phyloP scores from a whole-genome alignment of 1,140 invertebrate species.

The Archivesica marissinica region DNA sequence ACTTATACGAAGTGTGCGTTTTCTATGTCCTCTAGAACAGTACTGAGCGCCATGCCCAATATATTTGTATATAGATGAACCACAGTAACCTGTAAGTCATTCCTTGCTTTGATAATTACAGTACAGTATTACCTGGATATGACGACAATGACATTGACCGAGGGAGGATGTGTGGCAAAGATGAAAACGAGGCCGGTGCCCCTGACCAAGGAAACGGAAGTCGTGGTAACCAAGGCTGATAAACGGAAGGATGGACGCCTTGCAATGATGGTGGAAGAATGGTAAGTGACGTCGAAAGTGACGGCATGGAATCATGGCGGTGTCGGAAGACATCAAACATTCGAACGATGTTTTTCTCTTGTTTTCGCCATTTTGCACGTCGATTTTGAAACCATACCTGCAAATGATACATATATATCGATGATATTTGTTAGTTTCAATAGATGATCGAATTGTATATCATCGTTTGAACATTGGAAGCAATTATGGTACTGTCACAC shows the following conservation, averaged over 20 bases:
- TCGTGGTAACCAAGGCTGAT: slow-evolving; percentile 46
- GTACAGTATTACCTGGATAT: slow-evolving; percentile 5
- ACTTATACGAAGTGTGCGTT: too few relatives aligned
- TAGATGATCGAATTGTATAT: too few relatives aligned
- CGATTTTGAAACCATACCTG: slow-evolving; percentile 59
- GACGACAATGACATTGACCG: background rate
- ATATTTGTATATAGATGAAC: background rate
- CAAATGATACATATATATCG: background rate
- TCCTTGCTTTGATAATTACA: background rate
- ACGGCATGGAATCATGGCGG: slow-evolving; percentile 23
- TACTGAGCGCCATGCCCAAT: too few relatives aligned
- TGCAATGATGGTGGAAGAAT: slow-evolving; percentile 22
- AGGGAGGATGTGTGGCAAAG: background rate
- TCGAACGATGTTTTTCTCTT: slow-evolving; percentile 55
- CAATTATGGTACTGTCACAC: too few relatives aligned
- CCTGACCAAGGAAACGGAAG: slow-evolving; percentile 51
- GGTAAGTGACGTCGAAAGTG: slow-evolving; percentile 15
- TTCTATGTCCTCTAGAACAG: too few relatives aligned
- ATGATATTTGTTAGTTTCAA: too few relatives aligned
- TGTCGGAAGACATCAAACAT: slow-evolving; percentile 59
- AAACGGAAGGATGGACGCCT: slow-evolving; percentile 23
- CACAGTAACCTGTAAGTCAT: background rate
- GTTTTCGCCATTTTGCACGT: slow-evolving; percentile 56
- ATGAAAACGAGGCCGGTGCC: background rate
- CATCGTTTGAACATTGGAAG: too few relatives aligned